Percentiles rank a stretch among this genome's conserved stretches.
These are phyloP conservation scores for Darevskia nairensis DNA, from an alignment of 2,797 vertebrate genomes.

Conservation along the genomic window DNA sequence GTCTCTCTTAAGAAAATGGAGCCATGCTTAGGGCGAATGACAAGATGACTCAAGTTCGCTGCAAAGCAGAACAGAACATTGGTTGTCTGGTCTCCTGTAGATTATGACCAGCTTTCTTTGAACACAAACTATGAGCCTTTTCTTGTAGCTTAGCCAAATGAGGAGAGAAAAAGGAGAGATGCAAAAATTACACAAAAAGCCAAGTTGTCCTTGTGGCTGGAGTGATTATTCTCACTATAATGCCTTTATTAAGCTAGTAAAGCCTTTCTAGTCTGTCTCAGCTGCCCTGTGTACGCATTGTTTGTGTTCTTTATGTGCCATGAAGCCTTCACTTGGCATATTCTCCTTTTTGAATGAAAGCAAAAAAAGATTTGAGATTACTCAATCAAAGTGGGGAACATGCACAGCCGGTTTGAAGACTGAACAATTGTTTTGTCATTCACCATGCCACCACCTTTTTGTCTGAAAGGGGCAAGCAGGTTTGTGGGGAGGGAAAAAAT, in stretches of 20 bases:
- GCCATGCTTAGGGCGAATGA: neutral
- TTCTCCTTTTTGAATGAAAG: neutral
- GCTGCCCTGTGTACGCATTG: neutral
- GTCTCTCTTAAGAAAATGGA: neutral
- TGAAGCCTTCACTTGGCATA: neutral
- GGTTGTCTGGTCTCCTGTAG: neutral
- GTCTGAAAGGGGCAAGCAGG: neutral
- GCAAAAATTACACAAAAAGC: neutral
- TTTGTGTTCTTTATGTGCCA: neutral
- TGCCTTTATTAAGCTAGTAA: neutral
- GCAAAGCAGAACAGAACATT: neutral
- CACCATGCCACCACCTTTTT: neutral
- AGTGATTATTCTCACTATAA: neutral
- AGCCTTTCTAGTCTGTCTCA: neutral
- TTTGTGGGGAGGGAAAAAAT: neutral
- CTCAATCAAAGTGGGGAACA: accelerated
- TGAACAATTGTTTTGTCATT: neutral
- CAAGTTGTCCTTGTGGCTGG: neutral
- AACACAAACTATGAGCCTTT: neutral
- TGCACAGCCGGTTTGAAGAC: neutral
- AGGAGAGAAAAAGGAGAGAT: neutral
- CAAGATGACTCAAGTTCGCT: neutral
- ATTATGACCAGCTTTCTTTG: neutral
- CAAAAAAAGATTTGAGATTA: neutral
- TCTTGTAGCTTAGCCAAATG: neutral